phyloP scores from a whole-genome alignment of 2,113 vertebrate genomes.

The Spea multiplicata region DNA sequence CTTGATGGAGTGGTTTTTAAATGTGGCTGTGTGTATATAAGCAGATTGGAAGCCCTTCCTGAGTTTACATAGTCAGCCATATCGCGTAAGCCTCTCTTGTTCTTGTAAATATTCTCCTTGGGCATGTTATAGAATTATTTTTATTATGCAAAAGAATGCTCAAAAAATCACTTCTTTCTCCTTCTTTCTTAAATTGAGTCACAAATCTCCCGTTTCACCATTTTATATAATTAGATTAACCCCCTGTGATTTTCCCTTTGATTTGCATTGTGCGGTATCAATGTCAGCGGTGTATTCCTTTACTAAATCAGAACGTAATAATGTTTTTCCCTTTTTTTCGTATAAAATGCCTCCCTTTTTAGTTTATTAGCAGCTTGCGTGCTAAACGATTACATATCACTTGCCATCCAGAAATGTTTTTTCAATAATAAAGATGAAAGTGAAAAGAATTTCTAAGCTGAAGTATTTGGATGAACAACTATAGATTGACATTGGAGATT shows the following conservation, averaged over 20 bases:
- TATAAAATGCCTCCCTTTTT: slow-evolving; percentile 25
- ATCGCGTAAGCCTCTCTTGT: slow-evolving; percentile 1
- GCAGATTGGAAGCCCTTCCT: not conserved
- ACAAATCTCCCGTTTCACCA: slow-evolving; percentile 9
- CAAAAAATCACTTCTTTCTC: slow-evolving; percentile 15
- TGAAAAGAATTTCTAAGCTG: not conserved
- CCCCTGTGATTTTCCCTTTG: slow-evolving; percentile 38
- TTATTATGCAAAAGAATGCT: slow-evolving; percentile 21
- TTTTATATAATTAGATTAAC: slow-evolving; percentile 45
- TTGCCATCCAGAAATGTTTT: slow-evolving; percentile 26
- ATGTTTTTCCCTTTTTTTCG: slow-evolving; percentile 35
- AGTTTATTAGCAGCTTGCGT: slow-evolving; percentile 18
- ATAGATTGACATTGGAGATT: slow-evolving; percentile 52
- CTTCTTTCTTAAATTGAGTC: slow-evolving; percentile 31
- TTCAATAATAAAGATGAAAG: not conserved
- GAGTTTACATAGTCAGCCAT: not conserved
- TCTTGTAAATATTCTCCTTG: not conserved
- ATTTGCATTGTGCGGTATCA: slow-evolving; percentile 33
- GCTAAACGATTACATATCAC: slow-evolving; percentile 23
- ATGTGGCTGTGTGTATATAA: not conserved
- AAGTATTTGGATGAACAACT: slow-evolving; percentile 45
- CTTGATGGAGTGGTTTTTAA: not conserved
- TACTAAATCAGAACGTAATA: slow-evolving; percentile 39
- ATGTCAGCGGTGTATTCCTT: slow-evolving; percentile 33
- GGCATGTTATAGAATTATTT: not conserved